A percentile compares a stretch with the other conserved stretches of the same genome.
Conservation (phyloP, 2,888 invertebrate genomes). For the Temnothorax rugatulus region DNA sequence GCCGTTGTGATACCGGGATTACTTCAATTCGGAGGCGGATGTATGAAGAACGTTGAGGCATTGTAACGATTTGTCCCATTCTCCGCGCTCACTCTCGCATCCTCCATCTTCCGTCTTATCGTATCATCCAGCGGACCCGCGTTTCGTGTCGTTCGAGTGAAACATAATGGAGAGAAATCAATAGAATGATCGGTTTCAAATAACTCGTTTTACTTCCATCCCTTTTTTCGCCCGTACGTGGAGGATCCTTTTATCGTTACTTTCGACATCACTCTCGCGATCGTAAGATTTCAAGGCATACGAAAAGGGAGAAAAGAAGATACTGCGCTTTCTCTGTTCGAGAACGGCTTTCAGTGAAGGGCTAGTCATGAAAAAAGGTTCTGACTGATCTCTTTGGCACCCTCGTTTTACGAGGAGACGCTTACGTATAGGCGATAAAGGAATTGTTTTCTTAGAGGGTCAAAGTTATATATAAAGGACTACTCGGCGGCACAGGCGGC, state of each 20-base stretch:
- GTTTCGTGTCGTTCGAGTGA: conserved; percentile 17
- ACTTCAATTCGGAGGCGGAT: not conserved
- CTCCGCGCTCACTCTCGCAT: not conserved
- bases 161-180: conserved; percentile 44
- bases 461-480: conserved; percentile 1
- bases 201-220: conserved; percentile 20
- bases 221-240: conserved; percentile 19
- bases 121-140: not conserved
- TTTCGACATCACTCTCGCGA: conserved; percentile 41
- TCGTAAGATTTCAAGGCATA: conserved; percentile 48
- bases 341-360: conserved; percentile 12
- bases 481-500: too few relatives aligned
- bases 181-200: conserved; percentile 33
- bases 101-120: conserved; percentile 4
- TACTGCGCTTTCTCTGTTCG: not conserved
- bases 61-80: conserved; percentile 23
- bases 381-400: conserved; percentile 37
- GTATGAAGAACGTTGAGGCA: not conserved
- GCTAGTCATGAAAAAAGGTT: conserved; percentile 23
- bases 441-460: conserved; percentile 56
- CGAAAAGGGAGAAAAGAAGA: not conserved
- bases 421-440: conserved; percentile 43
- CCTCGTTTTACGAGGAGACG: conserved; percentile 53
- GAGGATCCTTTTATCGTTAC: conserved; percentile 56
- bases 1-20: not conserved